Evolutionary conservation across 2,113 vertebrate genomes (phyloP).

Genomic region (Phrynocephalus versicolor): DNA sequence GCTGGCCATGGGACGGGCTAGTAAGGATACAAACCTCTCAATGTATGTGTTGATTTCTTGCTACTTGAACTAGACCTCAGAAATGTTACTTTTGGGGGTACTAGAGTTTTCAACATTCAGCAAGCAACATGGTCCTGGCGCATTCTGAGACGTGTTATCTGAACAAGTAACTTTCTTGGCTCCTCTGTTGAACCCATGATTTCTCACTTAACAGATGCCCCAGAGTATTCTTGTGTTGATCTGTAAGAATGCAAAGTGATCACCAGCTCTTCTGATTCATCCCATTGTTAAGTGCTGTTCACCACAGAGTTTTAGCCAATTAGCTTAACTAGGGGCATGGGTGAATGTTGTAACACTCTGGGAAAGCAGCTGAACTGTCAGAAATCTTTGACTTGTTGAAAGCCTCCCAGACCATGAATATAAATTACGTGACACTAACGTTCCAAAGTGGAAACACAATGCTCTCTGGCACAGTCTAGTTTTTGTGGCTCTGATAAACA

Average conservation of each 20-base stretch:
- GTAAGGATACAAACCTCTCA: too few relatives aligned
- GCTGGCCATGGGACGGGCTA: too few relatives aligned
- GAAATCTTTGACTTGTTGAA: not conserved
- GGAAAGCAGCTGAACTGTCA: too few relatives aligned
- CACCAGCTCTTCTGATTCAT: not conserved
- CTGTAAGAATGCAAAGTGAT: not conserved
- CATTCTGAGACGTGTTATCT: too few relatives aligned
- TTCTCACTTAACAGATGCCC: not conserved
- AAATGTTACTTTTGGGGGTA: too few relatives aligned
- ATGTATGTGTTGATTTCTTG: too few relatives aligned
- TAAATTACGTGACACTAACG: conserved; percentile 12
- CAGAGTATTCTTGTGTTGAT: not conserved
- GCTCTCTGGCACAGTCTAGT: too few relatives aligned
- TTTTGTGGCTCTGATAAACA: not conserved
- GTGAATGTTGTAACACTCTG: not conserved
- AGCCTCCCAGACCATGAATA: not conserved
- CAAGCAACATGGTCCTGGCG: too few relatives aligned
- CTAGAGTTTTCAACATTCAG: too few relatives aligned
- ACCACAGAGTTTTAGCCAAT: not conserved
- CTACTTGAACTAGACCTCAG: too few relatives aligned
- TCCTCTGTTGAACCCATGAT: not conserved
- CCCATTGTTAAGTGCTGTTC: not conserved
- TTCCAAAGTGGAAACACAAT: too few relatives aligned
- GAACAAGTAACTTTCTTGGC: too few relatives aligned
- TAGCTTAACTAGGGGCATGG: not conserved